Evolutionary conservation across 2,797 vertebrate species (phyloP), one percentile per base, ranked within the genome.

Genomic region (Myoxocephalus aenaeus): DNA sequence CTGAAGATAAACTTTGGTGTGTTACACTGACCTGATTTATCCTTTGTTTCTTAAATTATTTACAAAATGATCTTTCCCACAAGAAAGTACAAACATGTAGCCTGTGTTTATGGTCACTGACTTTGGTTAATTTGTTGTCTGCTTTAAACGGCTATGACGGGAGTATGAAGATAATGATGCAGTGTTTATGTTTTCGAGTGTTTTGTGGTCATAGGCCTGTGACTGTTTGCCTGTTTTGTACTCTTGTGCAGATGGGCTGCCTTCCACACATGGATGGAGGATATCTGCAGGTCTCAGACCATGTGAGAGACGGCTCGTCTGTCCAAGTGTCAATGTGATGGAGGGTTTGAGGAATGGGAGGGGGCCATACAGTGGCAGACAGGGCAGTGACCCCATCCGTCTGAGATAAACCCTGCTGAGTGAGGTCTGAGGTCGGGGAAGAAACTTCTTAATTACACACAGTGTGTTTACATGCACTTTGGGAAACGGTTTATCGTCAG

Each of bases 21-120:
- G 93, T 92, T 92, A 84, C 85, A 90, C 90, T 90, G 84, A 91
- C 77, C 86, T 88, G 86, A 92, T 94, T 92, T 92, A 91, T 93
- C 84, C 86, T 93, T 93, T 92, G 85, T 92, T 91, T 87, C 85
- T 80, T 81, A 84, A 90, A 91, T 91, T 92, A 92, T 93, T 94
- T 94, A 93, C 92, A 90, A 88, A 92, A 89, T 88, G 63, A 89
- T 88, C 78, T 90, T 94, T 95, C 94, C 93, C 93, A 93, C 90
- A 91, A 89, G 92, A 94, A 95, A 92, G 85, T 80, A 82, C 81
- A 90, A 91, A 90, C 87, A 93, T 73, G 73, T 72, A 83, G 87
- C 80, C 59, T 87, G 82, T 94, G 93, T 94, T 94, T 94, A 92
- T 92, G 91, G 91, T 93, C 92, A 94, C 84, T 92, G 93, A 87